A percentile compares a stretch with the other conserved stretches of the same genome.
These are phyloP conservation scores for Wiebesia pumilae DNA, from an alignment of 1,140 invertebrate species.

Conservation along the genomic window DNA sequence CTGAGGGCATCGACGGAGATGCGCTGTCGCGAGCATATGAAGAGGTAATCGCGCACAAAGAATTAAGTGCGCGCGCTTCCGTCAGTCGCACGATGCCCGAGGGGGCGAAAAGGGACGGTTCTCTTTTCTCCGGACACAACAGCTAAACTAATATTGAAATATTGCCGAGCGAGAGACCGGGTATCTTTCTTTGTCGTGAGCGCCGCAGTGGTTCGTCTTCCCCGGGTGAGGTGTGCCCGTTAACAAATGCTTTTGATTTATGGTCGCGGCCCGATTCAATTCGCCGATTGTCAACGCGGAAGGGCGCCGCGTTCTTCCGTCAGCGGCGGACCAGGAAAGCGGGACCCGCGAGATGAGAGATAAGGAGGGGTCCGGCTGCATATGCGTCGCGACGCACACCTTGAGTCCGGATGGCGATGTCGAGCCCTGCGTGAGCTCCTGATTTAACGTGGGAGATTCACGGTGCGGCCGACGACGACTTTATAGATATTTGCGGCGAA, in stretches of 20 bases:
- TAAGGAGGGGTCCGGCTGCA: neutral
- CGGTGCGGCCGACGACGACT: neutral
- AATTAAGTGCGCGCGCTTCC: neutral
- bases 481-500: neutral
- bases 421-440: neutral
- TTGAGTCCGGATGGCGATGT: neutral
- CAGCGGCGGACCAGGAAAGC: neutral
- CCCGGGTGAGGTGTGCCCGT: constrained; percentile 54
- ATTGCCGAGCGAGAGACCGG: neutral
- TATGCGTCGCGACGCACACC: neutral
- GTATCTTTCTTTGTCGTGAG: constrained; percentile 55
- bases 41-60: neutral
- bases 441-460: neutral
- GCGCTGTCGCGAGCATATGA: neutral
- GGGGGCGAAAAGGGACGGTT: neutral
- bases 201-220: no score
- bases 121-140: constrained; percentile 57
- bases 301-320: constrained; percentile 3
- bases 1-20: neutral
- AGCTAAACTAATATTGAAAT: constrained; percentile 73
- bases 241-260: constrained; percentile 63
- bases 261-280: constrained; percentile 55
- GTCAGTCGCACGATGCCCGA: neutral
- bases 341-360: neutral
- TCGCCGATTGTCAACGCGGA: constrained; percentile 55